Conservation (phyloP, 2,888 invertebrate genomes). For the Pollenia amentaria region DNA sequence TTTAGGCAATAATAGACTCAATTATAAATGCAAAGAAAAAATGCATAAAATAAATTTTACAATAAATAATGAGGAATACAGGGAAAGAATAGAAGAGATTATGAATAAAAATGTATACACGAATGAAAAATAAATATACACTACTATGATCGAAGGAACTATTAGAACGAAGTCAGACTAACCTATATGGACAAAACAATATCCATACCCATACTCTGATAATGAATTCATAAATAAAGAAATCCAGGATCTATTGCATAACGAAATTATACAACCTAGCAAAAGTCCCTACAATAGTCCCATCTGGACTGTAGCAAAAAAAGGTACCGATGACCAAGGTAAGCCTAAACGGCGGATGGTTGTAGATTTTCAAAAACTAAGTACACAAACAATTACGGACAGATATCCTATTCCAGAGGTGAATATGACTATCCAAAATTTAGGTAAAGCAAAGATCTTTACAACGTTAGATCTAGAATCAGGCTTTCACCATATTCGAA, state of each 20-base stretch:
- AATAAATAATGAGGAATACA: slow-evolving; percentile 32
- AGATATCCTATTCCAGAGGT: slow-evolving; percentile 45
- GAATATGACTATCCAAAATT: slow-evolving; percentile 61
- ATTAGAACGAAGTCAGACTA: slow-evolving; percentile 50
- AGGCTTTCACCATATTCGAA: slow-evolving; percentile 58
- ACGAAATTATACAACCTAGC: background rate
- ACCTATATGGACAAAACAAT: slow-evolving; percentile 22
- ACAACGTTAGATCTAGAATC: slow-evolving; percentile 68
- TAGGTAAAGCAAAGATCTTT: slow-evolving; percentile 66
- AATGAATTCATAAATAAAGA: slow-evolving; percentile 21
- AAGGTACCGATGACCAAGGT: slow-evolving; percentile 25
- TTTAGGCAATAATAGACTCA: background rate
- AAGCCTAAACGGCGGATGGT: slow-evolving; percentile 43
- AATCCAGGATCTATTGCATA: slow-evolving; percentile 7
- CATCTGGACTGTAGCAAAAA: slow-evolving; percentile 24
- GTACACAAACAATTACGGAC: slow-evolving; percentile 28
- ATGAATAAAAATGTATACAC: slow-evolving; percentile 41
- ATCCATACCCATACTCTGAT: slow-evolving; percentile 54
- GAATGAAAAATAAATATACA: slow-evolving; percentile 27
- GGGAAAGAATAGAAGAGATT: slow-evolving; percentile 30
- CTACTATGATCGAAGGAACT: slow-evolving; percentile 43
- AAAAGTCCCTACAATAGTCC: background rate
- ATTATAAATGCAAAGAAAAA: background rate
- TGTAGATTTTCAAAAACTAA: slow-evolving; percentile 43
- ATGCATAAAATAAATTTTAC: slow-evolving; percentile 40